phyloP scores from a whole-genome alignment of 2,113 vertebrate genomes.

The Petrocephalus microphthalmus region DNA sequence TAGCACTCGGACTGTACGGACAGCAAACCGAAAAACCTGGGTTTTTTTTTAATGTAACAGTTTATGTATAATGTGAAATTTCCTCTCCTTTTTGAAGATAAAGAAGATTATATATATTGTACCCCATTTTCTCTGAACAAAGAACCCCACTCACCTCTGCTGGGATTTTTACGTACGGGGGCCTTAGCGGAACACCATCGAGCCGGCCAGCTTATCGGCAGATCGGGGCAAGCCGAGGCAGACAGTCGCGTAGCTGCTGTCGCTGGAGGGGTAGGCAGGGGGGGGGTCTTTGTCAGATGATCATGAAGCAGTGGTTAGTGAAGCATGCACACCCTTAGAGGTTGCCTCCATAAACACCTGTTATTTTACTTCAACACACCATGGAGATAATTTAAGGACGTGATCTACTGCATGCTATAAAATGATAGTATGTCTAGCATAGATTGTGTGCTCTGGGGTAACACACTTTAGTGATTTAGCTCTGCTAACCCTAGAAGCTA shows the following conservation, averaged over 20 bases:
- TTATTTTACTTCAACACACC: background rate
- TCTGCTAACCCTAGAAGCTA: background rate
- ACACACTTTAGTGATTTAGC: background rate
- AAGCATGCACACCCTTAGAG: background rate
- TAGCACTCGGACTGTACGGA: constrained; percentile 89
- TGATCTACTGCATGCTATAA: background rate
- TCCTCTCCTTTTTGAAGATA: constrained; percentile 47
- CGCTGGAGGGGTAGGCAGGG: background rate
- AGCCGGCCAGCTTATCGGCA: constrained; percentile 1
- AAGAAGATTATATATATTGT: constrained; percentile 55
- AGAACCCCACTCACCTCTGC: constrained; percentile 70
- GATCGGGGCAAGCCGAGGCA: background rate
- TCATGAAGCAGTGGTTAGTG: background rate
- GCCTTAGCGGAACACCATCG: constrained; percentile 51
- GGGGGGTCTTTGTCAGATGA: background rate
- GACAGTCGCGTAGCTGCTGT: background rate
- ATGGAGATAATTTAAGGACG: background rate
- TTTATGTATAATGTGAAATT: constrained; percentile 80
- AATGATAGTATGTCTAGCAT: background rate
- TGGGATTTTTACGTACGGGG: constrained; percentile 48
- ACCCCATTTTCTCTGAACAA: constrained; percentile 77
- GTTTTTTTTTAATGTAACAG: constrained; percentile 64
- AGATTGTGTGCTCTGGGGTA: background rate
- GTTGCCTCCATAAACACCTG: background rate
- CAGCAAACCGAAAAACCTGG: constrained; percentile 63